Percentiles rank a stretch among this genome's conserved stretches.
phyloP scores from a whole-genome alignment of 2,888 invertebrate species.

The Sussaba pulchella region DNA sequence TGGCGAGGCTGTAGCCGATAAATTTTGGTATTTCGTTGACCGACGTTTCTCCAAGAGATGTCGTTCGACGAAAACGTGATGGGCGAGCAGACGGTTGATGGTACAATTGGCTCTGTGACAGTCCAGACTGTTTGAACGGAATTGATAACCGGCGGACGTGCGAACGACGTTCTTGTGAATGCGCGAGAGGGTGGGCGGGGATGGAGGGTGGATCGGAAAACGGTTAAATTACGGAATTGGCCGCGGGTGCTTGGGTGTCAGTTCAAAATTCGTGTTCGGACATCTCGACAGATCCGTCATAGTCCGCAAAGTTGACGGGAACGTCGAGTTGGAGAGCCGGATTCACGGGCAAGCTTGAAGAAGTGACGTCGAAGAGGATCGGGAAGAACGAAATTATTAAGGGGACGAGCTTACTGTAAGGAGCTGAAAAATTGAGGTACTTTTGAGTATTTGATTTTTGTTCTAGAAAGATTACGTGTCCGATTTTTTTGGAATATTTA shows the following conservation, averaged over 20 bases:
- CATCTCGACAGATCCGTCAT: neutral
- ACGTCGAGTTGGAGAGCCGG: no score
- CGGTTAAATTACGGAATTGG: constrained; percentile 22
- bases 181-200: no score
- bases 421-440: no score
- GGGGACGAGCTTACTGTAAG: no score
- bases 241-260: neutral
- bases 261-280: constrained; percentile 8
- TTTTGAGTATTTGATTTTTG: no score
- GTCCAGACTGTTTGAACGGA: neutral
- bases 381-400: no score
- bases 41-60: constrained; percentile 21
- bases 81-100: constrained; percentile 16
- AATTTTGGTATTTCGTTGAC: constrained; percentile 32
- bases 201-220: neutral
- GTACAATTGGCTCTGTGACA: constrained; percentile 40
- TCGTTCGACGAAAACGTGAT: neutral
- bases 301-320: neutral
- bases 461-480: no score
- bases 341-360: no score
- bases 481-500: no score
- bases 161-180: neutral
- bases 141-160: constrained; percentile 14
- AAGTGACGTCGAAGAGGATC: no score
- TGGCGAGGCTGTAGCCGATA: constrained; percentile 12